A percentile compares a stretch with the other conserved stretches of the same genome.
phyloP scores from a whole-genome alignment of 2,113 vertebrate genomes.

The Laticauda laticaudata region DNA sequence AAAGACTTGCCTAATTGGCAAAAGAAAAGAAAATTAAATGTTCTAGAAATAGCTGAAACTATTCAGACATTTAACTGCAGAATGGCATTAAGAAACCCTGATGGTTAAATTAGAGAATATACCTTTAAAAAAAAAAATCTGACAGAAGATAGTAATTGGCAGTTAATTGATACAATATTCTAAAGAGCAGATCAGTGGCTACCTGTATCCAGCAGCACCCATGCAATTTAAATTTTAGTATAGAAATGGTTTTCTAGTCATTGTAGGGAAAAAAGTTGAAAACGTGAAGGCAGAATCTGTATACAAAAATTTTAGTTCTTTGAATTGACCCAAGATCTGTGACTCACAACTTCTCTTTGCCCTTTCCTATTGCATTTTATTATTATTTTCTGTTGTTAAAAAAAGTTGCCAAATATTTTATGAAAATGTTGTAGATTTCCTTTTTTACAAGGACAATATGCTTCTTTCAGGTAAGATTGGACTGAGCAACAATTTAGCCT shows the following conservation, averaged over 20 bases:
- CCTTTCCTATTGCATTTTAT: background rate
- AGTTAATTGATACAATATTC: constrained; percentile 45
- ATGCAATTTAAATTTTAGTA: background rate
- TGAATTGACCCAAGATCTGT: background rate
- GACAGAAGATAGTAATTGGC: constrained; percentile 31
- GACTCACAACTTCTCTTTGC: background rate
- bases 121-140: constrained; percentile 11
- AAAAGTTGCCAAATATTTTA: background rate
- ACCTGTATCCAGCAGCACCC: background rate
- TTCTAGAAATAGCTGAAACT: constrained; percentile 50
- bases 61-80: constrained; percentile 21
- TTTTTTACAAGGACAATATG: background rate
- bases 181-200: constrained; percentile 32
- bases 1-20: background rate
- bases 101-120: constrained; percentile 50
- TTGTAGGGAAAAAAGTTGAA: background rate
- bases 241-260: background rate
- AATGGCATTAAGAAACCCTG: constrained; percentile 30
- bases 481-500: background rate
- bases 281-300: background rate
- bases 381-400: background rate
- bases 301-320: background rate
- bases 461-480: background rate
- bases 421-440: background rate
- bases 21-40: constrained; percentile 26